Conservation (phyloP, 2,113 vertebrate genomes). For the Apodemus sylvaticus region DNA sequence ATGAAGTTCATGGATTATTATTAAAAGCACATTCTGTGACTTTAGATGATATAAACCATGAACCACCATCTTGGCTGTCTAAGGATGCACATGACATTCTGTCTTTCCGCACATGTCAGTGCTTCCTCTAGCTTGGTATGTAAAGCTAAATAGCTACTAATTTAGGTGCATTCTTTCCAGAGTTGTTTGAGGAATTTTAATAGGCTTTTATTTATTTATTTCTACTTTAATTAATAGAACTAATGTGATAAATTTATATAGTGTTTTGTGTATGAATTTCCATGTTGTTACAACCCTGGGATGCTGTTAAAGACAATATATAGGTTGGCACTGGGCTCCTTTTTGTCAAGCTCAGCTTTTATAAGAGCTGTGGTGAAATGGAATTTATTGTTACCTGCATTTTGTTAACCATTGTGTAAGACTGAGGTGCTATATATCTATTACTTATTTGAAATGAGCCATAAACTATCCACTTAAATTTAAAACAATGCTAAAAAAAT, state of each 20-base stretch:
- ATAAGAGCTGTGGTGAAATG: background rate
- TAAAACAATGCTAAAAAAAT: constrained; percentile 55
- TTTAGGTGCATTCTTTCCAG: background rate
- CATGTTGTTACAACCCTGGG: background rate
- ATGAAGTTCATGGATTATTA: constrained; percentile 17
- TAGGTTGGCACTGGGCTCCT: background rate
- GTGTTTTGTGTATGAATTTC: background rate
- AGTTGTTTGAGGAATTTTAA: background rate
- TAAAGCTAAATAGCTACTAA: constrained; percentile 10
- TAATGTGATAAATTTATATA: constrained; percentile 3
- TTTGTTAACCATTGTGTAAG: constrained; percentile 60
- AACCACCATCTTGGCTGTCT: background rate
- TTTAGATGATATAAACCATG: background rate
- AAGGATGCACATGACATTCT: background rate
- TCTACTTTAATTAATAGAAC: background rate
- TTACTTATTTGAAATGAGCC: constrained; percentile 46
- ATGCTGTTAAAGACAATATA: background rate
- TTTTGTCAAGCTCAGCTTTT: constrained; percentile 63
- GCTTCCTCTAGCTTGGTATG: background rate
- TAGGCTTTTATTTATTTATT: no score
- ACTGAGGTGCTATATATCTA: constrained; percentile 45
- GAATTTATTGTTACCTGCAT: constrained; percentile 52
- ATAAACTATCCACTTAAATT: constrained; percentile 59
- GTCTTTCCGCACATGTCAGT: constrained; percentile 5
- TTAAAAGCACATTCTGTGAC: background rate